Evolutionary conservation across 1,140 invertebrate genomes (phyloP).

Genomic region (Amphibalanus amphitrite): DNA sequence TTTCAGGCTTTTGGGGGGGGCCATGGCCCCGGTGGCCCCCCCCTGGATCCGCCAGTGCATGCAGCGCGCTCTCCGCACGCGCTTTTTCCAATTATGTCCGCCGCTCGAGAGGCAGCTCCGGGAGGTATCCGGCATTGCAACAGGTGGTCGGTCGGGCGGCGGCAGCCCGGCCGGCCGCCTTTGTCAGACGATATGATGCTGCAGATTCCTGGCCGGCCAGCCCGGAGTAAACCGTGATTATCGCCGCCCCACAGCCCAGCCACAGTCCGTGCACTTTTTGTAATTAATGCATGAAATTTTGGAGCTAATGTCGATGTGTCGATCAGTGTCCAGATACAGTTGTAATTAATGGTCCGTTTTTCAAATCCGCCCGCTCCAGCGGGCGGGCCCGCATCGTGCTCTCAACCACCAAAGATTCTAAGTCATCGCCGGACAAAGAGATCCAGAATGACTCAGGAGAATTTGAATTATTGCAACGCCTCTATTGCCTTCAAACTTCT

Average conservation of each 20-base stretch:
- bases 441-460: neutral
- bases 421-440: neutral
- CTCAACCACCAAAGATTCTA: neutral
- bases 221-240: neutral
- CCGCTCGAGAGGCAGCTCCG: too few relatives aligned
- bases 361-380: neutral
- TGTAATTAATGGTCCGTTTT: constrained; percentile 2
- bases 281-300: constrained; percentile 2
- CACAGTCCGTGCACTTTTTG: neutral
- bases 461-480: constrained; percentile 1
- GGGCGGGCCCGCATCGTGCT: neutral
- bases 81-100: too few relatives aligned
- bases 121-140: neutral
- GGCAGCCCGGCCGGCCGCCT: neutral
- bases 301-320: neutral
- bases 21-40: too few relatives aligned
- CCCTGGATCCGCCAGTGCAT: too few relatives aligned
- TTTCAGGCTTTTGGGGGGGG: too few relatives aligned
- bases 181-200: neutral
- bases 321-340: neutral
- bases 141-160: neutral
- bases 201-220: neutral
- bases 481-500: constrained; percentile 1
- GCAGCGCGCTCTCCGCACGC: too few relatives aligned
- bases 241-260: neutral